phyloP scores from a whole-genome alignment of 2,113 vertebrate species.

The Entelurus aequoreus region DNA sequence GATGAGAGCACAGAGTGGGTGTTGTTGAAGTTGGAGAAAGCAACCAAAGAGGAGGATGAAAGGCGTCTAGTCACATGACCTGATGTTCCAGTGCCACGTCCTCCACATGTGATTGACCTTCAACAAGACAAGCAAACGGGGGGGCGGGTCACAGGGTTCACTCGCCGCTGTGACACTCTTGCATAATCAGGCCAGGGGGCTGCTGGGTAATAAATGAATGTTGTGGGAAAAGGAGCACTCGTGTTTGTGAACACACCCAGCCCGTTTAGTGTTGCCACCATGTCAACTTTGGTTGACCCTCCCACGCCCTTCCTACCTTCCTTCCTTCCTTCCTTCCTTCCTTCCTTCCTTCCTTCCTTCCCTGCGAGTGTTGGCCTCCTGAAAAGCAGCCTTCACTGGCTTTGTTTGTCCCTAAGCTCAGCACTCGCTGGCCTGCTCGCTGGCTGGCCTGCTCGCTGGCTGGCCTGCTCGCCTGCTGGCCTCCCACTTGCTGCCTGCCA shows the following conservation, averaged over 20 bases:
- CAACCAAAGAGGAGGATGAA: neutral
- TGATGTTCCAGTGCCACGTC: conserved; percentile 19
- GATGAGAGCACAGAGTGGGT: too few relatives aligned
- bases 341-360: too few relatives aligned
- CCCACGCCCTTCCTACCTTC: conserved; percentile 57
- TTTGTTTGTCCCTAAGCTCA: conserved; percentile 62
- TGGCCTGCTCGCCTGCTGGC: too few relatives aligned
- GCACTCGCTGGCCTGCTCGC: too few relatives aligned
- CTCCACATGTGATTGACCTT: conserved; percentile 62
- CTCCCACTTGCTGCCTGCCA: conserved; percentile 66
- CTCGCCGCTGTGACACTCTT: conserved; percentile 43
- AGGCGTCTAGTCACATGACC: neutral
- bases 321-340: too few relatives aligned
- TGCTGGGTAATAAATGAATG: conserved; percentile 12
- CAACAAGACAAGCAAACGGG: conserved; percentile 37
- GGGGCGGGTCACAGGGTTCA: conserved; percentile 39
- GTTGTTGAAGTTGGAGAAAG: neutral
- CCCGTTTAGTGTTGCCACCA: conserved; percentile 43
- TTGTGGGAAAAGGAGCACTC: conserved; percentile 61
- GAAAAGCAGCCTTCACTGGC: conserved; percentile 65
- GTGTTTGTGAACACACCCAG: conserved; percentile 68
- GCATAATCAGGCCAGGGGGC: conserved; percentile 52
- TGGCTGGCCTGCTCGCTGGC: too few relatives aligned
- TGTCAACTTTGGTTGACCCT: conserved; percentile 69
- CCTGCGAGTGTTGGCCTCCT: conserved; percentile 65